Conservation (phyloP, 1,140 invertebrate genomes). For the Lamellibrachia luymesi region DNA sequence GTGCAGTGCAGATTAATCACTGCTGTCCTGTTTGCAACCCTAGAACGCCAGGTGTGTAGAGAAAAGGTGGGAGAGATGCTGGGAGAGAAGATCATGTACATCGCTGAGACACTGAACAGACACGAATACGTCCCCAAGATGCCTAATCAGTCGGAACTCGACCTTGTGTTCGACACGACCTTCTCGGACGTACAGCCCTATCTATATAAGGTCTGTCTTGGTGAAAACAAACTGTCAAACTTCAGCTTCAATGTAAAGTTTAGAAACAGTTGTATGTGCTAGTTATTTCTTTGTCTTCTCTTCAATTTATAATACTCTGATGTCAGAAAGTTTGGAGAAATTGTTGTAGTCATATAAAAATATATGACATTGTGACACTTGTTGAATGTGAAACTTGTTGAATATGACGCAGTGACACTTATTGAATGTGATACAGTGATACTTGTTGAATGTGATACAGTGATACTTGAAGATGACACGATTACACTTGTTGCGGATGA, state of each 20-base stretch:
- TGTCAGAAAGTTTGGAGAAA: too few species aligned
- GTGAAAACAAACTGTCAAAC: not conserved
- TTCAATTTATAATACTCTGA: too few species aligned
- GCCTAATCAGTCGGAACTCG: slow-evolving; percentile 86
- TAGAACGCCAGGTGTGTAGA: slow-evolving; percentile 79
- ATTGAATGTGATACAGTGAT: not conserved
- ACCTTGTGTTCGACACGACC: slow-evolving; percentile 90
- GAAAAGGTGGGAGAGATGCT: slow-evolving; percentile 89
- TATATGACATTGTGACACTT: not conserved
- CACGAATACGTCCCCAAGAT: slow-evolving; percentile 95
- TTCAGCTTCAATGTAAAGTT: not conserved
- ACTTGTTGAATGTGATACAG: not conserved
- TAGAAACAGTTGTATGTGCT: not conserved
- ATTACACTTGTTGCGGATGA: not conserved
- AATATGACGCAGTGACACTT: not conserved
- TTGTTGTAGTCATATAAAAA: too few species aligned
- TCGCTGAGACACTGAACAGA: slow-evolving; percentile 91
- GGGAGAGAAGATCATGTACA: slow-evolving; percentile 88
- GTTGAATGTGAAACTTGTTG: not conserved
- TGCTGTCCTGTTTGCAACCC: slow-evolving; percentile 18
- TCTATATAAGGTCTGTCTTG: slow-evolving; percentile 72
- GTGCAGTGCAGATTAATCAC: slow-evolving; percentile 12
- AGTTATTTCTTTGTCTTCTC: too few species aligned
- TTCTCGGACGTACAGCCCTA: slow-evolving; percentile 93
- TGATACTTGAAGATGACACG: not conserved